Conservation (phyloP, 2,888 invertebrate genomes). For the Molorchus minor region DNA sequence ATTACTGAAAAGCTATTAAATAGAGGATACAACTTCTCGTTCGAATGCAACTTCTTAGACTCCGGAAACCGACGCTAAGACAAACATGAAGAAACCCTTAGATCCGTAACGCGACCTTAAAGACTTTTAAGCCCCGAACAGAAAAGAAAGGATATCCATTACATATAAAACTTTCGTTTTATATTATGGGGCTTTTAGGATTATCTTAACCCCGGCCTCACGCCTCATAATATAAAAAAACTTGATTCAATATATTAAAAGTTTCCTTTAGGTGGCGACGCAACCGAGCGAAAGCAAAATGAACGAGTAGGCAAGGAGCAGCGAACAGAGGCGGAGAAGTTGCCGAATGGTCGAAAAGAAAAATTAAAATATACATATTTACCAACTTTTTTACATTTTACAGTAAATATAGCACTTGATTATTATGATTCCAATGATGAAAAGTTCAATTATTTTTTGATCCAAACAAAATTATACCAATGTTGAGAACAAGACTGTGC, state of each 20-base stretch:
- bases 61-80: constrained; percentile 1
- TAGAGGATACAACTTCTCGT: too few species aligned
- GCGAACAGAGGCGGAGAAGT: constrained; percentile 15
- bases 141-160: constrained; percentile 21
- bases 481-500: too few species aligned
- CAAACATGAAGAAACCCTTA: constrained; percentile 12
- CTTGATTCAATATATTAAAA: constrained; percentile 24
- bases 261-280: constrained; percentile 18
- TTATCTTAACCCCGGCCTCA: constrained; percentile 6
- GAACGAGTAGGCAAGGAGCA: constrained; percentile 14
- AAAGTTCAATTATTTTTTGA: too few species aligned
- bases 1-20: too few species aligned
- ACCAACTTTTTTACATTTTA: too few species aligned
- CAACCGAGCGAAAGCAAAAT: constrained; percentile 13
- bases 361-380: background rate
- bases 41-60: background rate
- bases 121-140: constrained; percentile 13
- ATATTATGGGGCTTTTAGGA: constrained; percentile 20
- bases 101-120: constrained; percentile 17
- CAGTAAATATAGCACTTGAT: too few species aligned
- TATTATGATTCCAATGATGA: too few species aligned
- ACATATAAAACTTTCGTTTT: constrained; percentile 21
- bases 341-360: background rate
- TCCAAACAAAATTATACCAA: too few species aligned
- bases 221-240: too few species aligned